These are phyloP conservation scores for Bhutanitis thaidina DNA, from an alignment of 2,888 invertebrate species.

Conservation along the genomic window DNA sequence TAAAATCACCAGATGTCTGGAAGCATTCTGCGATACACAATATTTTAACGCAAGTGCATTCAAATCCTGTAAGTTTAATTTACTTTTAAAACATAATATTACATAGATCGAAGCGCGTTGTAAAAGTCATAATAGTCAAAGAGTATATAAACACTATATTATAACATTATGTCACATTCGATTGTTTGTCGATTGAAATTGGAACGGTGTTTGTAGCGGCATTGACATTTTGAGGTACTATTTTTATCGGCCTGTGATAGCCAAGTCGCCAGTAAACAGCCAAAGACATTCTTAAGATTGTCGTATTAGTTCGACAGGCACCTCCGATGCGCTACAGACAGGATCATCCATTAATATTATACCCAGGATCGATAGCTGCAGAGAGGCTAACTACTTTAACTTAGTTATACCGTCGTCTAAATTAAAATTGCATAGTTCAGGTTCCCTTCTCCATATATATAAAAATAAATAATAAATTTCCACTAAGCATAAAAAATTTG, in stretches of 20 bases:
- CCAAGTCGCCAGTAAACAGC: conserved; percentile 29
- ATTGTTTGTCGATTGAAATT: conserved; percentile 67
- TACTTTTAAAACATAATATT: conserved; percentile 26
- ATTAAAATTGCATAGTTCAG: too few relatives aligned
- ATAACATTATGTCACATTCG: conserved; percentile 38
- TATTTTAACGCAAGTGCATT: conserved; percentile 24
- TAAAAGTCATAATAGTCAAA: conserved; percentile 52
- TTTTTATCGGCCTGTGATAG: conserved; percentile 46
- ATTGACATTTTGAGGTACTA: conserved; percentile 55
- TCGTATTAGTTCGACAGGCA: too few relatives aligned
- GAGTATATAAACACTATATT: too few relatives aligned
- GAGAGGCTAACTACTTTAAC: too few relatives aligned
- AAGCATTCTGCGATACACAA: conserved; percentile 47
- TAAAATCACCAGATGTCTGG: conserved; percentile 48
- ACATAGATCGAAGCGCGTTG: conserved; percentile 43
- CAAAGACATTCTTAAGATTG: conserved; percentile 9
- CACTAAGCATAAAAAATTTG: too few relatives aligned
- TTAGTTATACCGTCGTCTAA: too few relatives aligned
- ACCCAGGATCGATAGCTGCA: too few relatives aligned
- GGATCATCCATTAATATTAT: too few relatives aligned
- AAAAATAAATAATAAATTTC: too few relatives aligned
- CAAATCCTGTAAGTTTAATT: conserved; percentile 23
- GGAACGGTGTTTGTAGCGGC: conserved; percentile 43
- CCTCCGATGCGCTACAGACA: too few relatives aligned
- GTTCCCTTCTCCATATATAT: too few relatives aligned